These are phyloP conservation scores for Rhynchonema sp. DNA, from an alignment of 2,888 invertebrate species.

Conservation along the genomic window DNA sequence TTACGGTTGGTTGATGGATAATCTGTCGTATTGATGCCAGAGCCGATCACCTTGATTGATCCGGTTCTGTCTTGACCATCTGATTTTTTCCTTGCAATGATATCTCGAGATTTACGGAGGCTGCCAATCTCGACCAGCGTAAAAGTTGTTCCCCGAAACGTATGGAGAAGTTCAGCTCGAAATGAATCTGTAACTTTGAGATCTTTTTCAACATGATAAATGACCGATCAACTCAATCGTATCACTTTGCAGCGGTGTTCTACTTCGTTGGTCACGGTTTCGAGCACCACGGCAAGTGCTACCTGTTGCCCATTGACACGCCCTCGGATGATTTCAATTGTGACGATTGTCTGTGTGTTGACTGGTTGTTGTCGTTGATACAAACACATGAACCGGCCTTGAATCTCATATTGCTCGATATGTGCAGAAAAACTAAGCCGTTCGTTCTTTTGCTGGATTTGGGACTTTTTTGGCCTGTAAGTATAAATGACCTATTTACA, in stretches of 20 bases:
- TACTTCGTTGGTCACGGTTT: constrained; percentile 36
- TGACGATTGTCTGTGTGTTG: constrained; percentile 25
- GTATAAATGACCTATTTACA: constrained; percentile 6
- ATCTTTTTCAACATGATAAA: too few species aligned
- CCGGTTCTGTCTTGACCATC: too few species aligned
- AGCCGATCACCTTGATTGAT: too few species aligned
- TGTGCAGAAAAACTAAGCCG: constrained; percentile 29
- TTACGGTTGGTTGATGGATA: constrained; percentile 22
- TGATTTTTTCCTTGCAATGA: too few species aligned
- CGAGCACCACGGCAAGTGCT: constrained; percentile 31
- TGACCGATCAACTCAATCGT: too few species aligned
- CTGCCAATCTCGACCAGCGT: too few species aligned
- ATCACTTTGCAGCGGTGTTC: constrained; percentile 22
- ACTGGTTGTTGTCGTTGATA: constrained; percentile 27
- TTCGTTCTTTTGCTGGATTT: constrained; percentile 4
- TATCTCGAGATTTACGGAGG: too few species aligned
- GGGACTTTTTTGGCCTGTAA: background rate
- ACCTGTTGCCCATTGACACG: constrained; percentile 32
- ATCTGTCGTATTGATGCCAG: too few species aligned
- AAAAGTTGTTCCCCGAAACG: too few species aligned
- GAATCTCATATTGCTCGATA: constrained; percentile 31
- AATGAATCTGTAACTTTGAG: too few species aligned
- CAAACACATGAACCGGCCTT: constrained; percentile 27
- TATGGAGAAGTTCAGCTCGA: too few species aligned
- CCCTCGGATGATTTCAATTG: constrained; percentile 16